Evolutionary conservation across 1,140 invertebrate genomes (phyloP), one percentile per base, ranked within the genome.

Genomic region (Diachasmimorpha longicaudata): DNA sequence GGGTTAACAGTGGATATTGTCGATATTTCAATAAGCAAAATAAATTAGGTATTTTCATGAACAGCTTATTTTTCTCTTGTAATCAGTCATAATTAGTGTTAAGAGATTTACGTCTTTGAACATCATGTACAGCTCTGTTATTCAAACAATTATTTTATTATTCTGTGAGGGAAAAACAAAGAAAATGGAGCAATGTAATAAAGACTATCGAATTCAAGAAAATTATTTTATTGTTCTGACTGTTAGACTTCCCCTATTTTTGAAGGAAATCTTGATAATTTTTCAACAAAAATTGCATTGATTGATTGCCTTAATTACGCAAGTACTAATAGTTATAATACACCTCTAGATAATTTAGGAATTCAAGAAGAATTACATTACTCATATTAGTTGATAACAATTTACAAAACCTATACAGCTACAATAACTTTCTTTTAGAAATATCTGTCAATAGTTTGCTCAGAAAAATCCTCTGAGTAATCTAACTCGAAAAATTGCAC

Each of bases 131-230:
- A 80, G 77, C 74, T 74, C 55, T 78, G 72, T 81, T 79, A 78
- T 69, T 78, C 78, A 77, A 85, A 79, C 67, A 79, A 77, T 84
- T 80, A 83, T 82, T 84, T 83, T 79, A 81, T 80, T 83, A 85
- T 82, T 82, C 79, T 82, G 80, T 83, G 77, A 80, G 70, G 70
- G 80, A 72, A 74, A 80, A 78, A 76, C 72, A 44, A 75, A 69
- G n/a, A 31, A 66, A 23, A 58, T 9, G 66, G 76, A 75, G 68
- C 75, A 68, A 77, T 37, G 31, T 37, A 77, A 77, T 77, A 74
- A 74, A 77, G 68, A 77, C 42, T 72, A 77, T 70, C 37, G 31
- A 63, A 63, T 63, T 63, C 66, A 66, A 66, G 11, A 36, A 66
- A 25, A 31, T 25, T 23, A 14, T 4, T 42, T 31, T 31, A 31